A percentile compares a stretch with the other conserved stretches of the same genome.
These are phyloP conservation scores for Melanotaenia parkinsoni DNA, from an alignment of 2,797 vertebrate genomes.

Conservation along the genomic window DNA sequence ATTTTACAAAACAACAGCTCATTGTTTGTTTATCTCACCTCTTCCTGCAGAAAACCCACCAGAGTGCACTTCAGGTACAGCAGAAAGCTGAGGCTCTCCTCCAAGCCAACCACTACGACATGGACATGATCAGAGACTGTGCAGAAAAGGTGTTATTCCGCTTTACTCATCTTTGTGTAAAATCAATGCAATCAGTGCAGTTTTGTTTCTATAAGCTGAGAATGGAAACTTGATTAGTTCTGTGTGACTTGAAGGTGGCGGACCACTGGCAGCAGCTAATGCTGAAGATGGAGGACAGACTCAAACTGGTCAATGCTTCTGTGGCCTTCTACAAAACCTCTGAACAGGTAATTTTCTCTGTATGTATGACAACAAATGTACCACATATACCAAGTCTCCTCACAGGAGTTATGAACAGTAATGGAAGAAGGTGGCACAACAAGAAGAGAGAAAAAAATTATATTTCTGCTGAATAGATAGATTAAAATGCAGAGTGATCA, in stretches of 20 bases:
- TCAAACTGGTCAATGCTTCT: conserved; percentile 97
- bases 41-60: conserved; percentile 88
- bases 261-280: conserved; percentile 99
- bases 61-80: conserved; percentile 96
- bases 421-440: not conserved
- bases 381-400: not conserved
- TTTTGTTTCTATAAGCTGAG: not conserved
- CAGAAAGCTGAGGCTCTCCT: conserved; percentile 97
- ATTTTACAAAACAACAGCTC: conserved; percentile 30
- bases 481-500: not conserved
- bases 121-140: conserved; percentile 98
- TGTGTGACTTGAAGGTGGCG: conserved; percentile 83
- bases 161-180: not conserved
- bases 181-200: not conserved
- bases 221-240: conserved; percentile 32
- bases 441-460: not conserved
- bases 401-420: not conserved
- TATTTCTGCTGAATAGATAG: not conserved
- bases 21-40: not conserved
- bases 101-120: conserved; percentile 97
- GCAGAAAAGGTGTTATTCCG: conserved; percentile 87
- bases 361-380: not conserved
- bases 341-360: conserved; percentile 87
- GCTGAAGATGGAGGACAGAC: conserved; percentile 99
- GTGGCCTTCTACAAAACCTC: conserved; percentile 99